phyloP scores from a whole-genome alignment of 2,113 vertebrate species.

The Chionomys nivalis region DNA sequence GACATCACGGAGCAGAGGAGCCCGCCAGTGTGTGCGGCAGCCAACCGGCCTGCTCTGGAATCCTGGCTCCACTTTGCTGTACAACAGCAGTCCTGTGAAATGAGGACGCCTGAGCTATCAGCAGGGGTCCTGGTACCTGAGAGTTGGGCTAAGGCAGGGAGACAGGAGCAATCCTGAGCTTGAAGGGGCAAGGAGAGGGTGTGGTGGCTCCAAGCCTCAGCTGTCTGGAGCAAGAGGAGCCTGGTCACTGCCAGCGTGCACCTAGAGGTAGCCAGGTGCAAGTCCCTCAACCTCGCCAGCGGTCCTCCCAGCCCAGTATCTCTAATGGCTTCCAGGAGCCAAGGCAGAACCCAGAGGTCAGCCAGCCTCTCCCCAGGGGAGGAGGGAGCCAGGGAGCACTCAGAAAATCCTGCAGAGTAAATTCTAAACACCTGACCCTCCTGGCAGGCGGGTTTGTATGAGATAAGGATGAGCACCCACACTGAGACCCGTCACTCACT shows the following conservation, averaged over 20 bases:
- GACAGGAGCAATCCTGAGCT: neutral
- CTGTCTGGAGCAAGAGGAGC: neutral
- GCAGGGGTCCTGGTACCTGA: neutral
- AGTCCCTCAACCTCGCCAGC: neutral
- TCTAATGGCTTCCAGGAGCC: neutral
- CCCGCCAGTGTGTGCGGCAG: rapidly evolving
- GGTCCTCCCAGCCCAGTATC: neutral
- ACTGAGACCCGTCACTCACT: neutral
- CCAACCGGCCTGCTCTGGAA: neutral
- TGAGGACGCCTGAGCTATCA: neutral
- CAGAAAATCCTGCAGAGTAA: neutral
- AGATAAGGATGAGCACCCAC: neutral
- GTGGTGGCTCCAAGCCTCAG: neutral
- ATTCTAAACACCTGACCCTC: too few relatives aligned
- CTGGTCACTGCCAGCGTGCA: neutral
- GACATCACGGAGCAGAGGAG: neutral
- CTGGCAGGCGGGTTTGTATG: neutral
- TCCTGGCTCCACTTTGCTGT: neutral
- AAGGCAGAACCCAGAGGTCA: neutral
- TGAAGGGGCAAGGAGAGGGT: neutral
- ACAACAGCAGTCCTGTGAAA: neutral
- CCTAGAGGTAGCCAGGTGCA: neutral
- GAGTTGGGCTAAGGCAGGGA: neutral
- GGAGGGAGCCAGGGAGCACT: neutral
- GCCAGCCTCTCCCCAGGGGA: neutral